Evolutionary conservation across 2,888 invertebrate genomes (phyloP), one percentile per base, ranked within the genome.

Genomic region (Dorcus parallelipipedus): DNA sequence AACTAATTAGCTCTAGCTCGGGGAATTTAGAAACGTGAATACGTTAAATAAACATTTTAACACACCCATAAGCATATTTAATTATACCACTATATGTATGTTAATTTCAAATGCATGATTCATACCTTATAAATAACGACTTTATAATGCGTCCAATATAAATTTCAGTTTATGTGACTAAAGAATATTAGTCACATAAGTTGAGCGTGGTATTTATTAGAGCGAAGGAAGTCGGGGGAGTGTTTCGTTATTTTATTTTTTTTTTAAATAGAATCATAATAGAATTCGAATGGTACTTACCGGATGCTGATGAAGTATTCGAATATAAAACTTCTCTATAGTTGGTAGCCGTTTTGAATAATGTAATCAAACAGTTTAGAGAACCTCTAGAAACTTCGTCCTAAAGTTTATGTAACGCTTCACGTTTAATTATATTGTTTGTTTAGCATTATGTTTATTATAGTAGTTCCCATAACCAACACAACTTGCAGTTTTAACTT

Each of bases 261-360:
- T 23, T 23, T 20, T 33, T 33, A 0, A 6, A 33, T 33, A 33
- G 26, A 33, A 33, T 33, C 26, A 33, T 33, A 33, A 33, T 33
- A 33, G 26, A 33, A 33, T 33, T 33, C 26, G 26, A 20, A 20
- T 20, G 20, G 20, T n/a, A 60, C 60, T 45, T 63, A 65, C 64
- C 64, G 60, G 66, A 66, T 47, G 63, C 58, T 33, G 64, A 61
- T 26, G 59, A 60, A 17, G 58, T 55, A 38, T 53, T 61, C 26
- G 58, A 63, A 52, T 60, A 64, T 39, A 45, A 48, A 38, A 52
- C 54, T 52, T 64, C 63, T 56, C 59, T 56, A 54, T 60, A 62
- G 52, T 64, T 58, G 59, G 66, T 59, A 63, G 66, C 66, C 66
- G 66, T 66, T 60, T 63, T 66, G 64, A 48, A 62, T 42, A 58